These are phyloP conservation scores for Netelia fuscicornis DNA, from an alignment of 2,888 invertebrate species.

Conservation along the genomic window DNA sequence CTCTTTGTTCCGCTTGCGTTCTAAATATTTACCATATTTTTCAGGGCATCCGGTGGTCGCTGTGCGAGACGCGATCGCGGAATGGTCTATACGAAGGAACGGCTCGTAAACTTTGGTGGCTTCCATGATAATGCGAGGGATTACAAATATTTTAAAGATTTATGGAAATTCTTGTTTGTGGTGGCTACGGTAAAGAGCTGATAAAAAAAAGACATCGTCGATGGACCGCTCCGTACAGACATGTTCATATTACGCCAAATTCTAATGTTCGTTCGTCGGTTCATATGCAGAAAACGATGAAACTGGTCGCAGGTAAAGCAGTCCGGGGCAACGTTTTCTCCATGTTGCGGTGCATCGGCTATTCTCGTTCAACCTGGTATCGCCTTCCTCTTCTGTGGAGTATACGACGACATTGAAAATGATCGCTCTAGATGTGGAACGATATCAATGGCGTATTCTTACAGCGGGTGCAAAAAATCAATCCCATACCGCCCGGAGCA, in stretches of 20 bases:
- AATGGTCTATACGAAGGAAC: slow-evolving; percentile 93
- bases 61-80: slow-evolving; percentile 95
- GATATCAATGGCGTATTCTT: slow-evolving; percentile 89
- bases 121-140: slow-evolving; percentile 95
- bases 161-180: slow-evolving; percentile 89
- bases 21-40: slow-evolving; percentile 76
- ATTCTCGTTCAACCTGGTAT: slow-evolving; percentile 88
- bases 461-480: slow-evolving; percentile 85
- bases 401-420: slow-evolving; percentile 94
- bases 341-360: too few relatives aligned
- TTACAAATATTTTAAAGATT: slow-evolving; percentile 93
- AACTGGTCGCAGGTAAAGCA: too few relatives aligned
- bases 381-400: slow-evolving; percentile 95
- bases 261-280: slow-evolving; percentile 33
- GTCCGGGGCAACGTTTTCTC: too few relatives aligned
- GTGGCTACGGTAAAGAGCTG: slow-evolving; percentile 91
- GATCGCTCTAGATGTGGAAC: slow-evolving; percentile 90
- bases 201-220: slow-evolving; percentile 91
- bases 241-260: slow-evolving; percentile 87
- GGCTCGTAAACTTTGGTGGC: slow-evolving; percentile 95
- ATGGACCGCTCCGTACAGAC: slow-evolving; percentile 90
- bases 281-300: slow-evolving; percentile 86
- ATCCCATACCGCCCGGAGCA: slow-evolving; percentile 79
- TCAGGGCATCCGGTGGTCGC: slow-evolving; percentile 90
- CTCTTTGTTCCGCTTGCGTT: too few relatives aligned